Evolutionary conservation across 2,797 vertebrate genomes (phyloP), one percentile per base, ranked within the genome.

Genomic region (Dallia pectoralis): DNA sequence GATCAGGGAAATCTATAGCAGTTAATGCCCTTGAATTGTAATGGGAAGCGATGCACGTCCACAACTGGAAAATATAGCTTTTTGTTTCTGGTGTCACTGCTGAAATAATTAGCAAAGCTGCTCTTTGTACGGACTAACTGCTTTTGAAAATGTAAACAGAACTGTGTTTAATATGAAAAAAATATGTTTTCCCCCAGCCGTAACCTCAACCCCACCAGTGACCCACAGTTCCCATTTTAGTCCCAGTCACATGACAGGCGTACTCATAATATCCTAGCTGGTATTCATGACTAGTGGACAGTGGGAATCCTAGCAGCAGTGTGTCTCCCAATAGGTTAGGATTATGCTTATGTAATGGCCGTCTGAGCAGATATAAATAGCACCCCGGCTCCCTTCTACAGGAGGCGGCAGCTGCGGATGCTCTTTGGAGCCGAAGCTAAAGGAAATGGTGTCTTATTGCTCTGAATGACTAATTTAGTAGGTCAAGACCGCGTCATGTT

Each of bases 311-410:
- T 74, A 65, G 73, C 48, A 22, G 56, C 67, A 71, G 77, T 73
- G 70, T 82, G 70, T 78, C 78, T 74, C 3, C 61, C 77, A 59
- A 85, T 77, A 84, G 89, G 86, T 79, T 69, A 75, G 86, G 89
- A 91, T 92, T 91, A 93, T 82, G 79, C 82, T 92, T 92, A 90
- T 90, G 88, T 91, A 93, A 92, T 85, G 80, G 67, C 71, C 76
- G 74, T 83, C 72, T 82, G 74, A 71, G 79, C 53, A 72, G 82
- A 73, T 92, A 91, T 92, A 91, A 92, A 91, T 92, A 92, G 90
- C 79, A 75, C 82, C 82, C 36, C 68, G 49, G 14, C 71, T 48
- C 75, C 33, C 30, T 32, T 72, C 76, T 71, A 44, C 75, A 70
- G 77, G 59, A 73, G 70, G 51, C 75, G 73, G 70, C 86, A 88